phyloP scores from a whole-genome alignment of 35 echinoderm and acorn worm genomes.

The Stichopus chloronotus region DNA sequence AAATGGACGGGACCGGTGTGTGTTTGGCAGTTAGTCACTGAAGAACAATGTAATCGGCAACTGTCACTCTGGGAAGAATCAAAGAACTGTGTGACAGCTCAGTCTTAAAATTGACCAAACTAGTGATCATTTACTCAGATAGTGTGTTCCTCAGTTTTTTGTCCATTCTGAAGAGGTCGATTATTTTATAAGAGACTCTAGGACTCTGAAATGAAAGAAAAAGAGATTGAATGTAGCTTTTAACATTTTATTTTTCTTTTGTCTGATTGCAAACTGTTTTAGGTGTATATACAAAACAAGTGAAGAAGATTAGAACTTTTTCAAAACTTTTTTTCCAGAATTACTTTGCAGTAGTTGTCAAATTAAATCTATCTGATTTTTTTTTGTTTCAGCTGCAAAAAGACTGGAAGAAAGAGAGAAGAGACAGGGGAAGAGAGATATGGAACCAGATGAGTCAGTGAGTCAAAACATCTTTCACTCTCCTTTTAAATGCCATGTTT shows the following conservation, averaged over 20 bases:
- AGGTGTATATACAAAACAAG: too few species aligned
- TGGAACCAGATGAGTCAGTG: conserved; percentile 56
- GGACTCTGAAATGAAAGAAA: too few species aligned
- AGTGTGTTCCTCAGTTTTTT: too few species aligned
- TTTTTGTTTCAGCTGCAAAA: conserved; percentile 37
- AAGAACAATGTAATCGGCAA: neutral
- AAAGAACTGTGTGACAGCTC: neutral
- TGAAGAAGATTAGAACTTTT: too few species aligned
- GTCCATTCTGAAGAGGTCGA: too few species aligned
- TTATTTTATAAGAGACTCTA: too few species aligned
- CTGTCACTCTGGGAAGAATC: neutral
- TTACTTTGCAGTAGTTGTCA: neutral
- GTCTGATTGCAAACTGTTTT: too few species aligned
- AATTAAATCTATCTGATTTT: neutral
- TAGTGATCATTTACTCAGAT: too few species aligned
- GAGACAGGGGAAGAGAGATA: conserved; percentile 8
- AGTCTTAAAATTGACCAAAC: too few species aligned
- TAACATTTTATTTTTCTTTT: too few species aligned
- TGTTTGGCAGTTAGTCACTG: neutral
- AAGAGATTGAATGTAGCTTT: too few species aligned
- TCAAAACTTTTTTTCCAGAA: neutral
- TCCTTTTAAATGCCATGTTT: neutral
- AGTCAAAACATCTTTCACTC: neutral
- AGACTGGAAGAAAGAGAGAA: conserved; percentile 47
- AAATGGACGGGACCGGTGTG: neutral